Evolutionary conservation across 2,113 vertebrate species (phyloP).

Genomic region (Casuarius casuarius): DNA sequence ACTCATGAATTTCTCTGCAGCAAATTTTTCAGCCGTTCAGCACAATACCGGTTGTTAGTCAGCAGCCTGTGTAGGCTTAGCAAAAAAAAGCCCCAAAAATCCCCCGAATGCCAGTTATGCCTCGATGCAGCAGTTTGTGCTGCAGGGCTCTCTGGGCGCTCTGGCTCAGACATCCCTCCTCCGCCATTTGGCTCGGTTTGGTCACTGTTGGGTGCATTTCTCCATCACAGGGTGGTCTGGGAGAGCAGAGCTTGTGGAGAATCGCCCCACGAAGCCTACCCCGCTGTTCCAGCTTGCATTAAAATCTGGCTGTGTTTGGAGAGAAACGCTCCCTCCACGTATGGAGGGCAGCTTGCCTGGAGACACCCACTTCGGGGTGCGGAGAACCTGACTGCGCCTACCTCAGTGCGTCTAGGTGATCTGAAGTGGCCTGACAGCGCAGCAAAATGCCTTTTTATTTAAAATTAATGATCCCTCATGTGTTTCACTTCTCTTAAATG

Average conservation of each 20-base stretch:
- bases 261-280: neutral
- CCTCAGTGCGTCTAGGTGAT: neutral
- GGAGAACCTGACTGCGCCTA: neutral
- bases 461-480: neutral
- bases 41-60: fast-evolving
- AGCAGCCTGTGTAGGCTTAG: neutral
- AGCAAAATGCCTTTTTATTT: neutral
- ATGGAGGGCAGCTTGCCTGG: neutral
- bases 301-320: neutral
- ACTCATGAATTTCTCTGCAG: neutral
- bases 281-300: fast-evolving
- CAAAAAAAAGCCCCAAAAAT: neutral
- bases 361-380: neutral
- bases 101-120: too few species aligned
- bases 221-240: too few species aligned
- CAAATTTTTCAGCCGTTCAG: neutral
- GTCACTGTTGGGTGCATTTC: too few species aligned
- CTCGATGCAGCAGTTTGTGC: fast-evolving
- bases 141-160: neutral
- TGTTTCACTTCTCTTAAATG: neutral
- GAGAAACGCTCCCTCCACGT: too few species aligned
- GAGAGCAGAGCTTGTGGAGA: neutral
- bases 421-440: neutral
- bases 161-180: neutral
- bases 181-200: too few species aligned